Conservation (phyloP, 2,888 invertebrate species). For the Cyaniris semiargus region DNA sequence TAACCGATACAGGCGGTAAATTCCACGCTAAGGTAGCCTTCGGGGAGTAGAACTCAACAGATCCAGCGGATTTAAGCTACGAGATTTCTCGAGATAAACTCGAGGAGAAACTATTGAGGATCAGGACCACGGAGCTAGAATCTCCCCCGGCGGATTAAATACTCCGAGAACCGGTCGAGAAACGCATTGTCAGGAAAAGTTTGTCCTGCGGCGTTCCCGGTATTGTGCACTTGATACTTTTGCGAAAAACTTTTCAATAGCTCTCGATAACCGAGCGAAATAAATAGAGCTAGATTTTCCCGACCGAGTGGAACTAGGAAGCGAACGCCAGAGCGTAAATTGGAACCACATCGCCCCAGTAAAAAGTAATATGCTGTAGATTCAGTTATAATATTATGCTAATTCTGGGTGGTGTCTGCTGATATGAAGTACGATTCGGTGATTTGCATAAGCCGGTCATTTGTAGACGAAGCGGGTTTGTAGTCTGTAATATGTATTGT, state of each 20-base stretch:
- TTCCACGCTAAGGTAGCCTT: neutral
- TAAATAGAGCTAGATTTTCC: neutral
- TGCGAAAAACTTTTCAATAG: neutral
- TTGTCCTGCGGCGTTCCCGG: neutral
- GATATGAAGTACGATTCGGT: neutral
- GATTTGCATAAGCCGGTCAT: slow-evolving; percentile 12
- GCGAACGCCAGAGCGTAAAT: neutral
- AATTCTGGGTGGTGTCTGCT: neutral
- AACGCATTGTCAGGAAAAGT: neutral
- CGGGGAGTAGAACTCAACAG: neutral
- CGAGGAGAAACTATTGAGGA: neutral
- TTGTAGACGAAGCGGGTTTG: neutral
- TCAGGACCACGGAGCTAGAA: neutral
- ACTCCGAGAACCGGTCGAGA: neutral
- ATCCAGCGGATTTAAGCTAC: neutral
- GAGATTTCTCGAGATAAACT: neutral
- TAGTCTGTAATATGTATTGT: neutral
- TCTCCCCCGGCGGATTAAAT: neutral
- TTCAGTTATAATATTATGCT: neutral
- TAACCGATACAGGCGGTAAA: neutral
- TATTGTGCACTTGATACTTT: neutral
- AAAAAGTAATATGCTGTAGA: slow-evolving; percentile 5
- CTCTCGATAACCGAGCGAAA: neutral
- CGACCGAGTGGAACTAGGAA: neutral
- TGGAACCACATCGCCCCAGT: neutral